Base-by-base conservation (phyloP, 1,140 invertebrate genomes). In the Solenopsis invicta region DNA sequence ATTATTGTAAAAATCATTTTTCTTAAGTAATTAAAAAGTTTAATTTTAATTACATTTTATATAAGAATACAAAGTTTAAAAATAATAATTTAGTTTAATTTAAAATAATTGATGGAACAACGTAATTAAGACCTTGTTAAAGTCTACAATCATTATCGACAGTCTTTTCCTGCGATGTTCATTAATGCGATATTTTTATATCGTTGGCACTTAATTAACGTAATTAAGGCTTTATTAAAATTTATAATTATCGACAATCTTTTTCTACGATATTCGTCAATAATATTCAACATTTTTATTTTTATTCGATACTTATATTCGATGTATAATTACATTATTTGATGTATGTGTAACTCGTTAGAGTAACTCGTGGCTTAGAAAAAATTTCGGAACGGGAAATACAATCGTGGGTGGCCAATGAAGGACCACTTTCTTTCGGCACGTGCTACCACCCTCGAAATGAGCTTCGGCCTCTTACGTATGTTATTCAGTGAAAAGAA, bases 401-500 rank as follows among this genome's bases (percentile, higher is more conserved):
- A 59, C 66, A 21, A 48, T 86, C 48, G 45, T 41, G 48, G 50
- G 24, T 85, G 76, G 85, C 61, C 86, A 87, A 85, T 82, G 82
- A 86, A 91, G 56, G 61, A 80, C 78, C 80, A 85, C 86, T 90
- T 90, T 87, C 78, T 87, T 88, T 90, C 74, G 64, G 52, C 72
- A 81, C 85, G 76, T 86, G 80, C 56, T 85, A 82, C 85, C 80
- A 84, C 88, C 91, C 92, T 93, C 88, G 67, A 90, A 90, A 90
- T 88, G 86, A 90, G 85, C 86, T 74, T 80, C 75, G 50, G 80
- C 74, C 85, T 74, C 76, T 87, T 71, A 67, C 85, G 76, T 89
- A 87, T 90, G 89, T 87, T 90, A 80, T 87, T 76, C 89, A 64
- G 64, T 86, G 89, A 88, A 88, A 82, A 89, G 86, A 92, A 93